A percentile compares a stretch with the other conserved stretches of the same genome.
Evolutionary conservation across 2,888 invertebrate genomes (phyloP).

Genomic region (Phrixothrix hirtus): DNA sequence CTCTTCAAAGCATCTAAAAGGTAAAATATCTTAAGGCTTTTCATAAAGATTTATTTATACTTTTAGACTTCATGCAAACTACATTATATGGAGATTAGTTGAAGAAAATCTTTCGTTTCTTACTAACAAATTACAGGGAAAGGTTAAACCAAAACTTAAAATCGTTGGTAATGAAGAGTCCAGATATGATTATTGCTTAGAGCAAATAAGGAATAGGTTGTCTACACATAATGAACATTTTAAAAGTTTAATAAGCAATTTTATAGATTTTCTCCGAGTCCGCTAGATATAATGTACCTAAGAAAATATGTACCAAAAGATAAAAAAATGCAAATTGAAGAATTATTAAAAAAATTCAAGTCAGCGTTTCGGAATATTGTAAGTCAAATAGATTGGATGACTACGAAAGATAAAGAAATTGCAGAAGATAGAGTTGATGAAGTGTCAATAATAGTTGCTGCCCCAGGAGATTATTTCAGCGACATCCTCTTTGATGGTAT

Average conservation of each 20-base stretch:
- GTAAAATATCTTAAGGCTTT: neutral
- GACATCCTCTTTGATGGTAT: neutral
- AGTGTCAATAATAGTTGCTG: neutral
- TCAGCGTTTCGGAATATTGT: neutral
- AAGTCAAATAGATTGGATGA: neutral
- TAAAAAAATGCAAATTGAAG: neutral
- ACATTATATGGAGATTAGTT: constrained; percentile 12
- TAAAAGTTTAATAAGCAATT: neutral
- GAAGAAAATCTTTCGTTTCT: constrained; percentile 8
- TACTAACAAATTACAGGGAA: constrained; percentile 6
- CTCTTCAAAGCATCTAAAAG: constrained; percentile 6
- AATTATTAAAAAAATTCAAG: neutral
- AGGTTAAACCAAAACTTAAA: constrained; percentile 3
- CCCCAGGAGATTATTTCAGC: constrained; percentile 3
- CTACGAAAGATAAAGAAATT: neutral
- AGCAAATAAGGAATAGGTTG: constrained; percentile 2
- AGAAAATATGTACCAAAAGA: neutral
- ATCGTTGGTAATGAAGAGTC: constrained; percentile 1
- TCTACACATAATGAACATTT: neutral
- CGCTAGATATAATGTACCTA: constrained; percentile 3
- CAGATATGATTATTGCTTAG: constrained; percentile 6
- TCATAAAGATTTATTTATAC: neutral
- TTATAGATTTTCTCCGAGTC: constrained; percentile 6
- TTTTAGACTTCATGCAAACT: constrained; percentile 12
- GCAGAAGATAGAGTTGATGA: neutral